Base-by-base conservation (phyloP, 2,888 invertebrate genomes). In the Caenorhabditis afra region DNA sequence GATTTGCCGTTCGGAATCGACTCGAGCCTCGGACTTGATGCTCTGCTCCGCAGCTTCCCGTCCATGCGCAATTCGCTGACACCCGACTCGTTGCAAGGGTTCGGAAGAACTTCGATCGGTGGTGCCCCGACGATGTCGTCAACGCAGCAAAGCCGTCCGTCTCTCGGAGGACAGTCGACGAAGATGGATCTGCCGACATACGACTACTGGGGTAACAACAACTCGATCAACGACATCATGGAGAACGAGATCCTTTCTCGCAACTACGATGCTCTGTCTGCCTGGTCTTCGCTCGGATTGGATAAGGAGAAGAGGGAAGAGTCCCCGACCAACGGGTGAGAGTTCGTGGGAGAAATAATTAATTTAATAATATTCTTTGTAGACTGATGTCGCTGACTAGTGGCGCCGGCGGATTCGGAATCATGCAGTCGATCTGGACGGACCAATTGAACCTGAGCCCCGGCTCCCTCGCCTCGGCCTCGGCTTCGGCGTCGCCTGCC, bases 1-100 rank as follows among this genome's bases (percentile, higher is more conserved):
- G 50, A 62, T 1, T 10, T 64, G 57, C 71, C 71, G 29, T 52
- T 59, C n/a, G 53, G 59, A 45, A 57, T 74, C 53, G 66, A 65
- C 22, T 59, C 39, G 14, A 29, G 41, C 23, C 22, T 62, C 29
- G 66, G 66, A 29, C 52, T 73, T 45, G 67, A 67, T 47, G 75
- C 66, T 3, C 22, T 62, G 59, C 61, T 79, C n/a, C 73, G 79
- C 41, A 71, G 76, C 44, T 80, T 76, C 64, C 76, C 81, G 35
- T 77, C 77, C 35, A 77, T 81, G 76, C 65, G 80, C 29, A 59
- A 41, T 29, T 67, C 76, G 14, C 23, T 75, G 49, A 65, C 55
- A 3, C 44, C 62, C 1, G 79, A 74, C 12, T 18, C 57, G n/a
- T 20, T 68, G 35, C 53, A 52, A 18, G 53, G 55, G 14, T 20